A percentile compares a stretch with the other conserved stretches of the same genome.
phyloP scores from a whole-genome alignment of 2,113 vertebrate genomes.

The Lamprologus lemairii region DNA sequence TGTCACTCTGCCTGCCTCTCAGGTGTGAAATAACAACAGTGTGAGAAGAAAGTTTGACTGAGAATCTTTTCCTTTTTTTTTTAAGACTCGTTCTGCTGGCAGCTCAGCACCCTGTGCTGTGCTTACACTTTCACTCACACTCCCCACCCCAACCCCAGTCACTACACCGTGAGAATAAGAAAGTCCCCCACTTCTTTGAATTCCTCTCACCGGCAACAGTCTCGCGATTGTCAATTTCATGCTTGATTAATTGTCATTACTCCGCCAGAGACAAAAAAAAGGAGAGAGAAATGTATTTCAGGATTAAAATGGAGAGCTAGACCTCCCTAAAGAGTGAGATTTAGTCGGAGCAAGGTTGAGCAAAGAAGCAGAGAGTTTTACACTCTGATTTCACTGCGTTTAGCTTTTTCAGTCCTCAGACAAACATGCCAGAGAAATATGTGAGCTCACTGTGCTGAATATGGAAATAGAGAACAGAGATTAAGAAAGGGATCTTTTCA shows the following conservation, averaged over 20 bases:
- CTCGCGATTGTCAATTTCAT: constrained; percentile 76
- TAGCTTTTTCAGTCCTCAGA: background rate
- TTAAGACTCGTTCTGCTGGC: background rate
- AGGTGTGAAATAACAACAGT: constrained; percentile 55
- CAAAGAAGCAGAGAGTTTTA: background rate
- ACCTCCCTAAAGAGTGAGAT: constrained; percentile 51
- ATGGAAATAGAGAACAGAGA: background rate
- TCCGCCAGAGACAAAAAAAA: constrained; percentile 50
- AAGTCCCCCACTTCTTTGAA: constrained; percentile 52
- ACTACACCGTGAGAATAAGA: constrained; percentile 20
- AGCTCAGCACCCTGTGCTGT: background rate
- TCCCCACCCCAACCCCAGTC: constrained; percentile 9
- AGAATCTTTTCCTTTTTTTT: background rate
- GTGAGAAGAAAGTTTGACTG: constrained; percentile 29
- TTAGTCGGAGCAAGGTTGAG: constrained; percentile 11
- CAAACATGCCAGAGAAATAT: background rate
- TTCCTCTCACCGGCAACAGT: constrained; percentile 58
- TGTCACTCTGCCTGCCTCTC: constrained; percentile 35
- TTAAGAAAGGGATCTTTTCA: background rate
- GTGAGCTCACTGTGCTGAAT: background rate
- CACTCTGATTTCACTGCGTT: background rate
- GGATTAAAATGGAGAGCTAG: constrained; percentile 59
- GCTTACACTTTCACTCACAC: background rate
- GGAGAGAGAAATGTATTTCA: constrained; percentile 43
- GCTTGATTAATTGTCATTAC: constrained; percentile 77